Evolutionary conservation across 2,797 vertebrate species (phyloP).

Genomic region (Rhinophrynus dorsalis): DNA sequence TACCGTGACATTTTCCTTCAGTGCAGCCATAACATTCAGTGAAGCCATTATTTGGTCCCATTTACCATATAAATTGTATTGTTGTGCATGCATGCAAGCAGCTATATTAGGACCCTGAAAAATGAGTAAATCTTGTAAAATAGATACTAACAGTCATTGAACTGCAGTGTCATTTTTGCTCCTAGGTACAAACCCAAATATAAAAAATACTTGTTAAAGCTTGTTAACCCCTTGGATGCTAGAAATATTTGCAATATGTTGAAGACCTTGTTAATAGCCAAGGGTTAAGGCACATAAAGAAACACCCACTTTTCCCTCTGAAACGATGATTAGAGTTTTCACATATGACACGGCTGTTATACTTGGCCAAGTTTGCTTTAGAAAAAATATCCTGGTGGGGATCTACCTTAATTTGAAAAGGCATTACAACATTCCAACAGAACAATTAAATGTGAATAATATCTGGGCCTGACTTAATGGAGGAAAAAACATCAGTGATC

Average conservation of each 20-base stretch:
- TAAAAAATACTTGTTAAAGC: slow-evolving; percentile 53
- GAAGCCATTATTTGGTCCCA: slow-evolving; percentile 80
- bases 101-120: slow-evolving; percentile 74
- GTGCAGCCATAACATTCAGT: slow-evolving; percentile 80
- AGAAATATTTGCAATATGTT: too few species aligned
- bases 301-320: slow-evolving; percentile 51
- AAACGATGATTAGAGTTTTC: slow-evolving; percentile 58
- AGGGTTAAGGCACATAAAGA: slow-evolving; percentile 4
- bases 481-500: slow-evolving; percentile 36
- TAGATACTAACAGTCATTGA: slow-evolving; percentile 69
- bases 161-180: slow-evolving; percentile 59
- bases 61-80: slow-evolving; percentile 87
- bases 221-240: too few species aligned
- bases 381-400: slow-evolving; percentile 33
- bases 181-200: slow-evolving; percentile 48
- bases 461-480: slow-evolving; percentile 51
- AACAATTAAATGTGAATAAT: slow-evolving; percentile 49
- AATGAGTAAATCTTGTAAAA: slow-evolving; percentile 82
- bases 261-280: slow-evolving; percentile 40
- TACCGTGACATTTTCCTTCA: slow-evolving; percentile 82
- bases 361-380: slow-evolving; percentile 17
- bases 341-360: slow-evolving; percentile 48
- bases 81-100: slow-evolving; percentile 78
- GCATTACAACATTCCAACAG: slow-evolving; percentile 52
- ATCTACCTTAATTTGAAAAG: slow-evolving; percentile 55